Percentiles rank a stretch among this genome's conserved stretches.
Evolutionary conservation across 2,888 invertebrate genomes (phyloP).

Genomic region (Brenthis hecate): DNA sequence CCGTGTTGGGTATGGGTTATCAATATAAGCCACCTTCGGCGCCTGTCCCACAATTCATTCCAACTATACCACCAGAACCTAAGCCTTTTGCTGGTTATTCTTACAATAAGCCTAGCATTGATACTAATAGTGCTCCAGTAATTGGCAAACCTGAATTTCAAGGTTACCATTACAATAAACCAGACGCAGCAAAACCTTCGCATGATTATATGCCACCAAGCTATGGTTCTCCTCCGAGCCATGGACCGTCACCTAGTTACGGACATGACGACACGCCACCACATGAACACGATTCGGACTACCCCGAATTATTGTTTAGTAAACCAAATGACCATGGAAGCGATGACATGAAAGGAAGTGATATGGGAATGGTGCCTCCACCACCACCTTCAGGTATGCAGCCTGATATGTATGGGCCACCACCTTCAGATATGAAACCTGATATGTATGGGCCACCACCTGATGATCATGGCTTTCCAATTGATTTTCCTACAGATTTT

Average conservation of each 20-base stretch:
- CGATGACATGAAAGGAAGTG: constrained; percentile 50
- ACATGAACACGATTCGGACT: constrained; percentile 55
- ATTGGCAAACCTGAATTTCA: constrained; percentile 50
- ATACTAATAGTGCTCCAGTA: constrained; percentile 48
- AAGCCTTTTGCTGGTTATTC: constrained; percentile 65
- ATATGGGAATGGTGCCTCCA: constrained; percentile 65
- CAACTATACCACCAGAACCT: constrained; percentile 56
- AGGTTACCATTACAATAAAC: constrained; percentile 62
- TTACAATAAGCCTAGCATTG: constrained; percentile 64
- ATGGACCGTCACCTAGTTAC: constrained; percentile 42
- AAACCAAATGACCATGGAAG: constrained; percentile 55
- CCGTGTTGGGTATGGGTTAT: constrained; percentile 57
- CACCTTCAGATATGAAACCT: constrained; percentile 52
- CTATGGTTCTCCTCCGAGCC: constrained; percentile 40
- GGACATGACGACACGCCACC: constrained; percentile 52
- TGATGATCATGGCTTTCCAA: constrained; percentile 71
- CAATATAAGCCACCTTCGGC: constrained; percentile 61
- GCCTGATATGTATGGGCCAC: constrained; percentile 51
- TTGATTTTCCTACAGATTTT: constrained; percentile 72
- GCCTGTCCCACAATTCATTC: constrained; percentile 51
- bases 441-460: constrained; percentile 50
- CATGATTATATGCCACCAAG: constrained; percentile 33
- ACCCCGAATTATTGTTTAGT: constrained; percentile 64
- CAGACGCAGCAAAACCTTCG: constrained; percentile 49
- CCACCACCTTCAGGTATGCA: constrained; percentile 48